Base-by-base conservation (phyloP, 2,113 vertebrate species). In the Chelonoidis abingdonii region DNA sequence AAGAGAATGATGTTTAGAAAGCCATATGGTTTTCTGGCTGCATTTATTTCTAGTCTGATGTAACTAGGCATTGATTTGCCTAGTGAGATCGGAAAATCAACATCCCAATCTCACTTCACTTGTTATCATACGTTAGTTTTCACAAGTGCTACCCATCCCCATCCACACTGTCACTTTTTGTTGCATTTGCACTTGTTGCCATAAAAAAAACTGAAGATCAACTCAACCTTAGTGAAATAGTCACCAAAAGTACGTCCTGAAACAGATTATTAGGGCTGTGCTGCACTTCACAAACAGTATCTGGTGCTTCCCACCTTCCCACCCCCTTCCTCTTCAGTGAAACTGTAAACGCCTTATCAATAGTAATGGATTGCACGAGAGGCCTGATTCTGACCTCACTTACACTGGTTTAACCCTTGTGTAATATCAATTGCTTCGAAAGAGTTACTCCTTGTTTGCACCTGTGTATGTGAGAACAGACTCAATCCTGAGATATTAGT, bases 181-280 rank as follows among this genome's bases (percentile, higher is more conserved):
- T 92, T 87, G 65, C 38, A 72, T 84, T 89, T 85, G 22, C 50
- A 84, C 4, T 92, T 87, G 84, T 24, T 95, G 93, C 85, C 56
- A 27, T 87, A 87, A 52, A 44, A 49, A 49, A 84, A 88, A 95
- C 84, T 6, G n/a, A 91, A 82, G 50, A 89, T 88, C 54, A 84
- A 81, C 72, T 95, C 83, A 80, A 84, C 80, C 90, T 86, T 76
- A 86, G 90, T 90, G 59, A 91, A 94, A n/a, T 62, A 50, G 44
- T 83, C 41, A 50, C 25, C 35, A 56, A 80, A 86, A 92, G n/a
- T 49, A 86, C 2, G 27, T 87, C 83, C 84, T 59, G 35, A 49
- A 92, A 84, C 2, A 10, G 21, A 57, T 81, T 35, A 79, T 59
- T 1, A 0, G 49, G 65, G 93, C 80, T 85, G 80, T n/a, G 78